These are phyloP conservation scores for Drosophila pseudotalamancana DNA, from an alignment of 2,888 invertebrate species.

Conservation along the genomic window DNA sequence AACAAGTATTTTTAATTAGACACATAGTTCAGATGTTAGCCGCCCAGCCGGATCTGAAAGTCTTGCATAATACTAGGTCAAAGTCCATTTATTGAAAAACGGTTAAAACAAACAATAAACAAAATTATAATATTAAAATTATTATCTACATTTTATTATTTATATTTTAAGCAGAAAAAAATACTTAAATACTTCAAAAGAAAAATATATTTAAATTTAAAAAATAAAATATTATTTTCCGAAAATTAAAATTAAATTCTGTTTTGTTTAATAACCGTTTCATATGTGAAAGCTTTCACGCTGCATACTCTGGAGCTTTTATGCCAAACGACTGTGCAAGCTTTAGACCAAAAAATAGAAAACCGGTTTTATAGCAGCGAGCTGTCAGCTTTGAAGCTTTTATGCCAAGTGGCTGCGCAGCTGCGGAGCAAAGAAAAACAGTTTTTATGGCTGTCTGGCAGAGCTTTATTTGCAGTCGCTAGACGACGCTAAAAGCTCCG, in stretches of 20 bases:
- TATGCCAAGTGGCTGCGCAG: conserved; percentile 7
- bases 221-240: neutral
- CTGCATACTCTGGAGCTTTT: neutral
- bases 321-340: neutral
- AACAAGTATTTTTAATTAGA: conserved; percentile 41
- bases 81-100: neutral
- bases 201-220: neutral
- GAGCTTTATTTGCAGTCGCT: conserved; percentile 68
- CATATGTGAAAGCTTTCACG: neutral
- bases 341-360: too few species aligned
- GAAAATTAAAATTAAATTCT: neutral
- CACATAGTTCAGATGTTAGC: conserved; percentile 38
- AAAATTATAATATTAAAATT: neutral
- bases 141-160: too few species aligned
- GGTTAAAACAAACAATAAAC: neutral
- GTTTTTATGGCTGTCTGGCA: conserved; percentile 32
- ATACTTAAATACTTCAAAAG: too few species aligned
- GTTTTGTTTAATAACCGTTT: neutral
- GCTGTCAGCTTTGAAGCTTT: neutral
- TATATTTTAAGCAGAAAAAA: too few species aligned
- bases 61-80: conserved; percentile 17
- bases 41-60: conserved; percentile 27
- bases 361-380: too few species aligned
- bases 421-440: conserved; percentile 26
- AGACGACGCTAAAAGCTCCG: conserved; percentile 68